These are phyloP conservation scores for Lagopus muta DNA, from an alignment of 2,113 vertebrate species.

Conservation along the genomic window DNA sequence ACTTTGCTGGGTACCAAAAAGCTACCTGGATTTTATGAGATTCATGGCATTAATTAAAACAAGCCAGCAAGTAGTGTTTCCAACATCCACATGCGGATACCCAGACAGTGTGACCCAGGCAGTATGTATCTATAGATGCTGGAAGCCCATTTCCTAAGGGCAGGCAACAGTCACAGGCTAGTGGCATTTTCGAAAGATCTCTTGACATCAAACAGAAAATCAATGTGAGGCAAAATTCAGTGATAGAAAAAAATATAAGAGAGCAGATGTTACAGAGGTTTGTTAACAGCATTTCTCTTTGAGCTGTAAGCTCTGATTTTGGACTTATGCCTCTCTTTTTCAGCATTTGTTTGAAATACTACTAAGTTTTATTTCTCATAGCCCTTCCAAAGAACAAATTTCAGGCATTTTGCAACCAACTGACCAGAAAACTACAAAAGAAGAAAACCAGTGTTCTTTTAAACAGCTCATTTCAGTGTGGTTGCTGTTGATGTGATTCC, in stretches of 20 bases:
- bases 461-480: neutral
- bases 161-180: neutral
- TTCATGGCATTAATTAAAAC: neutral
- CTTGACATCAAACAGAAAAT: neutral
- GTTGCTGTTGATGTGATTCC: neutral
- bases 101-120: neutral
- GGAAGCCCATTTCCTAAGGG: neutral
- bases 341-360: neutral
- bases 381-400: neutral
- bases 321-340: neutral
- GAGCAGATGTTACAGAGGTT: neutral
- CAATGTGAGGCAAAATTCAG: neutral
- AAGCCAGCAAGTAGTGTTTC: neutral
- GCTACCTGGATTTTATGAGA: neutral
- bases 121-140: fast-evolving
- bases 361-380: neutral
- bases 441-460: neutral
- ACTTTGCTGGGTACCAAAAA: neutral
- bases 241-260: neutral
- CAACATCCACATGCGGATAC: neutral
- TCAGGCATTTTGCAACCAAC: neutral
- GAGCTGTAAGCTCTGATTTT: neutral
- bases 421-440: neutral
- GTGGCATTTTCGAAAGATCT: neutral
- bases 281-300: neutral